Evolutionary conservation across 2,797 vertebrate species (phyloP).

Genomic region (Varecia variegata): DNA sequence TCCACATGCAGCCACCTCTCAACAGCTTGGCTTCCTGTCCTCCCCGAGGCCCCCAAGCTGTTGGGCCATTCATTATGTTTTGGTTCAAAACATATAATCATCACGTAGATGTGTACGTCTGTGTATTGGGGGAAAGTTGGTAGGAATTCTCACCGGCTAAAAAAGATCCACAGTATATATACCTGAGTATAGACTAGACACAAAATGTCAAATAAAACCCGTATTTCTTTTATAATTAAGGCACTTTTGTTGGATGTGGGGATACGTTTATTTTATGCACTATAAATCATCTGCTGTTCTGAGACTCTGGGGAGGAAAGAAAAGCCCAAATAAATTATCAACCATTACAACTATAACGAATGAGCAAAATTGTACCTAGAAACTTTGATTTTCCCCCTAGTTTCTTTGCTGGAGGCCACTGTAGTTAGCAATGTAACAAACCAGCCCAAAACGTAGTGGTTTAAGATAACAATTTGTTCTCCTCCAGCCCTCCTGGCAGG

Average conservation of each 20-base stretch:
- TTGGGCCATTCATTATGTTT: background rate
- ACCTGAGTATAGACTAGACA: background rate
- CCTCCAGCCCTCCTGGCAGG: background rate
- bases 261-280: background rate
- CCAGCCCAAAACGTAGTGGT: background rate
- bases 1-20: background rate
- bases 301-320: background rate
- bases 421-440: background rate
- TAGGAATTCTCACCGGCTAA: background rate
- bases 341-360: background rate
- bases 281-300: background rate
- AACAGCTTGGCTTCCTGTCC: fast-evolving
- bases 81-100: background rate
- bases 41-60: background rate
- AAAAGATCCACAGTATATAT: background rate
- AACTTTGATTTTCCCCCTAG: background rate
- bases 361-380: background rate
- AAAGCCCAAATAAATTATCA: background rate
- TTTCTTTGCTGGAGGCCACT: background rate
- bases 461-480: background rate
- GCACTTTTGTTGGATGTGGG: background rate
- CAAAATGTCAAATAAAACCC: background rate
- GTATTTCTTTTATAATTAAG: background rate
- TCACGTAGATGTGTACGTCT: background rate
- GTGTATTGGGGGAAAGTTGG: background rate